These are phyloP conservation scores for Phymatocera aterrima DNA, from an alignment of 2,888 invertebrate genomes.

Conservation along the genomic window DNA sequence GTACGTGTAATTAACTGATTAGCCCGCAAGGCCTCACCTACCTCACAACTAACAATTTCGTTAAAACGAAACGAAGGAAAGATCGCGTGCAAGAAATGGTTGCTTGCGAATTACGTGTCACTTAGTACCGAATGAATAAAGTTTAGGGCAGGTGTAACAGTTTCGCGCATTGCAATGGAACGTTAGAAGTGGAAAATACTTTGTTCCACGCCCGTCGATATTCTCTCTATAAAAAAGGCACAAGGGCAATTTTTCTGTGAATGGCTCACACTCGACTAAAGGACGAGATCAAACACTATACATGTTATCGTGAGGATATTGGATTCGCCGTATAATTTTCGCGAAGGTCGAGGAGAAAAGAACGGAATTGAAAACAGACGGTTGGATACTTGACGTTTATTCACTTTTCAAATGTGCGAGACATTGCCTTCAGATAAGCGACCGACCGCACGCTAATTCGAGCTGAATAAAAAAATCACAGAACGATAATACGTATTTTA, in stretches of 20 bases:
- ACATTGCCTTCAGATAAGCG: not conserved
- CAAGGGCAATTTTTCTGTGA: not conserved
- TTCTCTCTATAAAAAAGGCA: not conserved
- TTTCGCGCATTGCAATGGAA: not conserved
- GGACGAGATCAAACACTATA: not conserved
- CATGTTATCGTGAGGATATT: not conserved
- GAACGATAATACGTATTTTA: slow-evolving; percentile 38
- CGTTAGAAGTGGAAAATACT: not conserved
- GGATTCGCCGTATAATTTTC: not conserved
- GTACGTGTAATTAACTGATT: slow-evolving; percentile 35
- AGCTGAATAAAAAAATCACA: slow-evolving; percentile 35
- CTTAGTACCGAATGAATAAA: slow-evolving; percentile 22
- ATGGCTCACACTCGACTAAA: not conserved
- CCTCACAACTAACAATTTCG: slow-evolving; percentile 24
- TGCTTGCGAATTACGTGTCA: slow-evolving; percentile 25
- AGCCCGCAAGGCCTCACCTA: slow-evolving; percentile 24
- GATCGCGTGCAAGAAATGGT: slow-evolving; percentile 39
- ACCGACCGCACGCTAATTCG: slow-evolving; percentile 3
- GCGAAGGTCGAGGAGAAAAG: not conserved
- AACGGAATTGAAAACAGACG: not conserved
- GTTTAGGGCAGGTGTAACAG: slow-evolving; percentile 9
- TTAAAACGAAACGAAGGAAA: slow-evolving; percentile 10
- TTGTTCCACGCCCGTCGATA: not conserved
- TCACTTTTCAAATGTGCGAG: not conserved
- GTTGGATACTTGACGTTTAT: not conserved